Evolutionary conservation across 2,888 invertebrate species (phyloP).

Genomic region (Dinocampus coccinellae): DNA sequence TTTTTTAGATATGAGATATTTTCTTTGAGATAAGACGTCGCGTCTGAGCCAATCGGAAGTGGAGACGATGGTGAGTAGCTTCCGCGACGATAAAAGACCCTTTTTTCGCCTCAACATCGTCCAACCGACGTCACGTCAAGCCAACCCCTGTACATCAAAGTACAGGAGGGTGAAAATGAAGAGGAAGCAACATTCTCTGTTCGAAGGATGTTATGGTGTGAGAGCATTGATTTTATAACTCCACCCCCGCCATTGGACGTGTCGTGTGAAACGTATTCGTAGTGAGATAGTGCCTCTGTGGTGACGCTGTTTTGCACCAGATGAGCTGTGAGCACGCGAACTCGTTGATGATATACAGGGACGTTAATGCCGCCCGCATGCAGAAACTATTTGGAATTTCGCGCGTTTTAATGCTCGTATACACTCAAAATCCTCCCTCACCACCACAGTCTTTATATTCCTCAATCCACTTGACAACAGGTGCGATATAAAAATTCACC

Average conservation of each 20-base stretch:
- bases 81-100: slow-evolving; percentile 31
- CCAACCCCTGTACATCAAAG: slow-evolving; percentile 46
- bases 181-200: slow-evolving; percentile 7
- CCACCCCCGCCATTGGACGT: slow-evolving; percentile 49
- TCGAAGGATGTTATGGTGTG: slow-evolving; percentile 56
- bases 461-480: slow-evolving; percentile 56
- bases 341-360: slow-evolving; percentile 53
- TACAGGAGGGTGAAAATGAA: slow-evolving; percentile 22
- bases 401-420: slow-evolving; percentile 28
- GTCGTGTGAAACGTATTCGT: slow-evolving; percentile 62
- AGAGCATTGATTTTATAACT: slow-evolving; percentile 62
- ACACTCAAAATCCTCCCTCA: background rate
- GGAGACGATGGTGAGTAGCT: slow-evolving; percentile 46
- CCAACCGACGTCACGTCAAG: slow-evolving; percentile 28
- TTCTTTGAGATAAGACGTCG: slow-evolving; percentile 40
- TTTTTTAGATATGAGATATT: slow-evolving; percentile 18
- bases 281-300: slow-evolving; percentile 60
- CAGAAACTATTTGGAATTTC: slow-evolving; percentile 51
- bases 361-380: slow-evolving; percentile 45
- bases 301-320: slow-evolving; percentile 57
- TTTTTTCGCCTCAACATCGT: background rate
- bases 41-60: slow-evolving; percentile 46
- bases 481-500: slow-evolving; percentile 46
- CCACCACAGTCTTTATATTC: background rate
- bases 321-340: slow-evolving; percentile 66